A percentile compares a stretch with the other conserved stretches of the same genome.
Evolutionary conservation across 2,888 invertebrate genomes (phyloP).

Genomic region (Mechanitis messenoides): DNA sequence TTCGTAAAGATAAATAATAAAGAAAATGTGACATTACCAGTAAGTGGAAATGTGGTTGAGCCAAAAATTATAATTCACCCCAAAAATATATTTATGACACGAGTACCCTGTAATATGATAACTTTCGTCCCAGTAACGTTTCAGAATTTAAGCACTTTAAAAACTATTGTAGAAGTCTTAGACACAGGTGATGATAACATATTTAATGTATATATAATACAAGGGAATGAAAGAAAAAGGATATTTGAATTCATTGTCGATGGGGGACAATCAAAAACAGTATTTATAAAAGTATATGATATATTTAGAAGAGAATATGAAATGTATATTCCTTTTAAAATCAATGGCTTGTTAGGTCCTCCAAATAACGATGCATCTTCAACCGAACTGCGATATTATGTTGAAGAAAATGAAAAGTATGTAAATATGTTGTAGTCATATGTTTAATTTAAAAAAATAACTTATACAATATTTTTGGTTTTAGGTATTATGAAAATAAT

Average conservation of each 20-base stretch:
- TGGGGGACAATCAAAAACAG: constrained; percentile 54
- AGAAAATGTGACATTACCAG: constrained; percentile 57
- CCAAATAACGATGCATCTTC: constrained; percentile 49
- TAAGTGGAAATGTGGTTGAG: constrained; percentile 68
- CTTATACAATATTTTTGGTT: constrained; percentile 27
- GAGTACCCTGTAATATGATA: constrained; percentile 63
- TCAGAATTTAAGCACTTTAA: constrained; percentile 53
- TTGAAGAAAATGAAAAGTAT: constrained; percentile 54
- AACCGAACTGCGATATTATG: constrained; percentile 55
- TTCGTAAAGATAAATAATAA: constrained; percentile 63
- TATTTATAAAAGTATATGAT: constrained; percentile 60
- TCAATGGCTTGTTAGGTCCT: constrained; percentile 78
- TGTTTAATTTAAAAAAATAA: neutral
- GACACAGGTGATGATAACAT: constrained; percentile 58
- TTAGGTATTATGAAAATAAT: constrained; percentile 60
- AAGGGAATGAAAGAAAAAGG: constrained; percentile 58
- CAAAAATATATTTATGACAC: constrained; percentile 63
- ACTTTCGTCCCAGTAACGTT: constrained; percentile 59
- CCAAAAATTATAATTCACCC: constrained; percentile 72
- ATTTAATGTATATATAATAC: constrained; percentile 53
- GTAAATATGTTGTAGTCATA: constrained; percentile 23
- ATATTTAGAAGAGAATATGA: constrained; percentile 69
- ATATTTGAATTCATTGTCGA: constrained; percentile 50
- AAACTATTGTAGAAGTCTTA: constrained; percentile 48
- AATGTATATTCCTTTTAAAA: constrained; percentile 75